phyloP scores from a whole-genome alignment of 2,113 vertebrate species.

The Saccopteryx bilineata region DNA sequence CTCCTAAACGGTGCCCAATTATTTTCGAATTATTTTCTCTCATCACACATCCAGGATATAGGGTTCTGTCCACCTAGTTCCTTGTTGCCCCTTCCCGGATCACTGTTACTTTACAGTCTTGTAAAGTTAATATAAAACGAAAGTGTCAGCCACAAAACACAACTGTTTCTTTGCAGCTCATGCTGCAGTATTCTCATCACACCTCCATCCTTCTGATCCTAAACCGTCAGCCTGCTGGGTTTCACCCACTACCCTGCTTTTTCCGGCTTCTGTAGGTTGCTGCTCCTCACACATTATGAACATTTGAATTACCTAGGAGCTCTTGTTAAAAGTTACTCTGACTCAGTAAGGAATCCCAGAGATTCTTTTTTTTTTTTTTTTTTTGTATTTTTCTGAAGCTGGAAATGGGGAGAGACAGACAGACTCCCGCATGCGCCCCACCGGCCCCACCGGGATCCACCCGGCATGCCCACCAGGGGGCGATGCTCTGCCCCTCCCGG shows the following conservation, averaged over 20 bases:
- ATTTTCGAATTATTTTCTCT: slow-evolving; percentile 40
- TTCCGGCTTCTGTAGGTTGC: not conserved
- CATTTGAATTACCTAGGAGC: not conserved
- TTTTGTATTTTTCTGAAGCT: too few species aligned
- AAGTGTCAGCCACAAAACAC: not conserved
- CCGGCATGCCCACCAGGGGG: too few species aligned
- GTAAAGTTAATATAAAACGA: not conserved
- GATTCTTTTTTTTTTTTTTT: too few species aligned
- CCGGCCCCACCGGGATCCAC: too few species aligned
- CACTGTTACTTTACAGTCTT: not conserved
- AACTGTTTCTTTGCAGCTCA: not conserved
- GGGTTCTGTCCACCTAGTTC: not conserved
- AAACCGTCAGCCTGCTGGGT: not conserved
- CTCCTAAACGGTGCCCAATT: not conserved
- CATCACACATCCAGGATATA: not conserved
- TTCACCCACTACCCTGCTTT: not conserved
- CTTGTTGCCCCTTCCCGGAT: not conserved
- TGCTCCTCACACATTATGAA: not conserved
- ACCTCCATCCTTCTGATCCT: not conserved
- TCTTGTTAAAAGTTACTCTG: not conserved
- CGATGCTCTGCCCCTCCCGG: too few species aligned
- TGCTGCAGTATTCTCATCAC: not conserved
- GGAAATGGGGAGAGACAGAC: too few species aligned
- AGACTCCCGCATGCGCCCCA: too few species aligned
- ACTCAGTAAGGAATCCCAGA: not conserved